Evolutionary conservation across 1,140 invertebrate species (phyloP).

Genomic region (Stegodyphus dumicola): DNA sequence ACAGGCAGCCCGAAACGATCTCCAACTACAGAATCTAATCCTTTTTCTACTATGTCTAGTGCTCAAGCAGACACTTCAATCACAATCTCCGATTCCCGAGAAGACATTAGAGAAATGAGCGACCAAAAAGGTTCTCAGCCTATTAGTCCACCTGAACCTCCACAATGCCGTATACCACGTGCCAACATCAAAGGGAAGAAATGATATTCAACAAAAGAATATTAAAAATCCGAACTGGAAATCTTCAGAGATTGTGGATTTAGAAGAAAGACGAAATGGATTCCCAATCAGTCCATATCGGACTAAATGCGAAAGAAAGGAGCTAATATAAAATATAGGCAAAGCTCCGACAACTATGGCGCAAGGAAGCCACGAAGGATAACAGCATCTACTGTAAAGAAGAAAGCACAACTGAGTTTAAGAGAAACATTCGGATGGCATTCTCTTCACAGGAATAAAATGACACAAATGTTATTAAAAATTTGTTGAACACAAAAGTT

Average conservation of each 20-base stretch:
- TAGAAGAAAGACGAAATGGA: no score
- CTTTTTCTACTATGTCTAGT: background rate
- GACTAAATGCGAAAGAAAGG: background rate
- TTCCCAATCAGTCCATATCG: background rate
- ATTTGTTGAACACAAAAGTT: no score
- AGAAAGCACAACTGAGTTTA: no score
- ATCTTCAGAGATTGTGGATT: background rate
- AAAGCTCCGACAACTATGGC: background rate
- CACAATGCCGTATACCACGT: constrained; percentile 14
- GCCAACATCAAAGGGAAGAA: constrained; percentile 18
- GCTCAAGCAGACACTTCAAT: constrained; percentile 6
- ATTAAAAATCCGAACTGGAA: background rate
- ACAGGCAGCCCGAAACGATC: constrained; percentile 1
- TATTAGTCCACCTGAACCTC: background rate
- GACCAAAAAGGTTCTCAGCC: background rate
- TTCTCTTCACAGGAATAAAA: no score
- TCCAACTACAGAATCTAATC: constrained; percentile 4
- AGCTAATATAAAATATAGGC: background rate
- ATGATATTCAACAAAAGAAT: background rate
- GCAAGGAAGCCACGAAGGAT: background rate
- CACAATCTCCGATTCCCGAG: constrained; percentile 3
- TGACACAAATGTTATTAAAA: no score
- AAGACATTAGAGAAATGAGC: background rate
- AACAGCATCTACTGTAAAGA: background rate
- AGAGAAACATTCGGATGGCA: no score